phyloP scores from a whole-genome alignment of 2,888 invertebrate genomes.

The Cataglyphis rosenhaueri region DNA sequence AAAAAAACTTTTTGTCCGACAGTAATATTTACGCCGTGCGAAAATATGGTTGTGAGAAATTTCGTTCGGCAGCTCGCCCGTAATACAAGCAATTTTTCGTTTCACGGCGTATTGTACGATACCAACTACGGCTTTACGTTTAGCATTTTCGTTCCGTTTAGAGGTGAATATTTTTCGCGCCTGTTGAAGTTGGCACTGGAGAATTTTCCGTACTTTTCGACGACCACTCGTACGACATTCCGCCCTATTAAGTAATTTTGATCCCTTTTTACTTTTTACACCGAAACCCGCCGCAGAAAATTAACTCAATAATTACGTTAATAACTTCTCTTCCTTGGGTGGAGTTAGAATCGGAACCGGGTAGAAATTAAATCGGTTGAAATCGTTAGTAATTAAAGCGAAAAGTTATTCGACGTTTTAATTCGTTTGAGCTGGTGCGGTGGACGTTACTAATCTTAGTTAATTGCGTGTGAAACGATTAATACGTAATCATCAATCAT shows the following conservation, averaged over 20 bases:
- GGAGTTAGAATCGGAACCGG: background rate
- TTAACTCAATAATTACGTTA: slow-evolving; percentile 14
- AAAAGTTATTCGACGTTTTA: background rate
- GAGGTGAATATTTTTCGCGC: slow-evolving; percentile 5
- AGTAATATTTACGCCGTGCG: background rate
- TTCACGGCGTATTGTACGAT: background rate
- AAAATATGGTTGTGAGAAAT: background rate
- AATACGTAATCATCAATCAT: background rate
- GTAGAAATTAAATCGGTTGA: slow-evolving; percentile 13
- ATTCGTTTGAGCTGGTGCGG: background rate
- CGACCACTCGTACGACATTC: background rate
- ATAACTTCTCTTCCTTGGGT: slow-evolving; percentile 8
- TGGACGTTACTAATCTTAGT: background rate
- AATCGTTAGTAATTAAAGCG: background rate
- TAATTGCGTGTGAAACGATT: background rate
- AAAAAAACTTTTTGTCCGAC: background rate
- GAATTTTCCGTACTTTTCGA: background rate
- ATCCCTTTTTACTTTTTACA: background rate
- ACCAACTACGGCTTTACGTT: background rate
- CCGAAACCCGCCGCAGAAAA: background rate
- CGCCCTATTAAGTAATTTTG: background rate
- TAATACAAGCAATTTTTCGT: background rate
- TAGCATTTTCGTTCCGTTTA: background rate
- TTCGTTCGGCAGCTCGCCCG: background rate
- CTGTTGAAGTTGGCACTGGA: background rate